Evolutionary conservation across 1,140 invertebrate genomes (phyloP).

Genomic region (Onthophagus taurus): DNA sequence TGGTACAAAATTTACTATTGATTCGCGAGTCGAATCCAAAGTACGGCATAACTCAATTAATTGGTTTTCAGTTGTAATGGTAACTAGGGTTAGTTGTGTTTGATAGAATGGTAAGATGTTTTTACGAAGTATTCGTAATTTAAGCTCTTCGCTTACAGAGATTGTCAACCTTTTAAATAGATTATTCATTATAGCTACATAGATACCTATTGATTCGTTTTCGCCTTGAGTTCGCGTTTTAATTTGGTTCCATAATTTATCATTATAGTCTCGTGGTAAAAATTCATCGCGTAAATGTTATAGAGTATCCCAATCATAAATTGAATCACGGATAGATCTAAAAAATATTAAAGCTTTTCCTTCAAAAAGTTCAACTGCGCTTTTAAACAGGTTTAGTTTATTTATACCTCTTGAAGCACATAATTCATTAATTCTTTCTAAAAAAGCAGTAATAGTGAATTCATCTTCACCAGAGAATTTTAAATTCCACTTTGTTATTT

Average conservation of each 20-base stretch:
- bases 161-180: slow-evolving; percentile 28
- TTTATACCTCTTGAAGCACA: no score
- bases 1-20: no score
- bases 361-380: no score
- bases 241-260: slow-evolving; percentile 28
- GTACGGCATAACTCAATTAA: background rate
- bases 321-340: no score
- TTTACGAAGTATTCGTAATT: background rate
- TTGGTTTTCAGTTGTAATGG: background rate
- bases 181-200: slow-evolving; percentile 28
- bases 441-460: no score
- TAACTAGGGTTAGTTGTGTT: background rate
- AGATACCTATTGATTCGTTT: slow-evolving; percentile 26
- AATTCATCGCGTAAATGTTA: slow-evolving; percentile 12
- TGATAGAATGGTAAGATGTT: background rate
- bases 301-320: slow-evolving; percentile 2
- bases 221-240: slow-evolving; percentile 24
- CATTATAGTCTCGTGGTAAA: slow-evolving; percentile 22
- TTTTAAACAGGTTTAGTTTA: no score
- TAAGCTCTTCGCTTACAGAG: slow-evolving; percentile 17
- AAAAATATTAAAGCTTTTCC: no score
- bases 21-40: no score
- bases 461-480: no score
- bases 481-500: no score
- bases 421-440: no score